Conservation (phyloP, 2,888 invertebrate genomes). For the Spisula subtruncata region DNA sequence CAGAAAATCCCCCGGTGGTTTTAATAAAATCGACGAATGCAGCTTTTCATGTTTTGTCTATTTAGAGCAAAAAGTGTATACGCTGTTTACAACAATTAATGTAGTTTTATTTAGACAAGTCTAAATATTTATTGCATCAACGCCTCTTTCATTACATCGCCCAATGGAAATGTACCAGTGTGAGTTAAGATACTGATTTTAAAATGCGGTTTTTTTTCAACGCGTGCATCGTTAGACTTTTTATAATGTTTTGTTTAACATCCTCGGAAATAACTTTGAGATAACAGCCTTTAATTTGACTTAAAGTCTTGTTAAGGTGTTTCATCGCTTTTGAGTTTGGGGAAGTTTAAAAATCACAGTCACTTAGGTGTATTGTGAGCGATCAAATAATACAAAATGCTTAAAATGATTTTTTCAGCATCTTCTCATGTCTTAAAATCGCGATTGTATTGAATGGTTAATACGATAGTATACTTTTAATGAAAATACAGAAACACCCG, state of each 20-base stretch:
- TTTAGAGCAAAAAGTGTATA: neutral
- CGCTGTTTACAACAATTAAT: constrained; percentile 15
- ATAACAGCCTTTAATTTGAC: neutral
- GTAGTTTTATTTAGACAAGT: neutral
- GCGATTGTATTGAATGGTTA: no score
- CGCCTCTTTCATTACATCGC: neutral
- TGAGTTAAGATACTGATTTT: neutral
- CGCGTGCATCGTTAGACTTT: neutral
- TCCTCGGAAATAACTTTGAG: neutral
- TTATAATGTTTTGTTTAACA: constrained; percentile 10
- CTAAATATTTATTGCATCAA: neutral
- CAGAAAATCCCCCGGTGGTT: neutral
- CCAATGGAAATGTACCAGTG: neutral
- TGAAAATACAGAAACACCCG: no score
- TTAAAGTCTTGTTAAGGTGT: neutral
- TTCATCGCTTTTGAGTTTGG: no score
- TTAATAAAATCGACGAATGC: neutral
- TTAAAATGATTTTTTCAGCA: no score
- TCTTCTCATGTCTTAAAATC: no score
- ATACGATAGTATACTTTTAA: no score
- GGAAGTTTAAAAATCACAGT: no score
- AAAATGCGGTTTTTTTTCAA: neutral
- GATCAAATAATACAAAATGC: no score
- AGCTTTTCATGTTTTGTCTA: neutral
- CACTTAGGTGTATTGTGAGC: no score